Conservation (phyloP, 92 coral and sea anemone species). For the Micromussa lordhowensis region DNA sequence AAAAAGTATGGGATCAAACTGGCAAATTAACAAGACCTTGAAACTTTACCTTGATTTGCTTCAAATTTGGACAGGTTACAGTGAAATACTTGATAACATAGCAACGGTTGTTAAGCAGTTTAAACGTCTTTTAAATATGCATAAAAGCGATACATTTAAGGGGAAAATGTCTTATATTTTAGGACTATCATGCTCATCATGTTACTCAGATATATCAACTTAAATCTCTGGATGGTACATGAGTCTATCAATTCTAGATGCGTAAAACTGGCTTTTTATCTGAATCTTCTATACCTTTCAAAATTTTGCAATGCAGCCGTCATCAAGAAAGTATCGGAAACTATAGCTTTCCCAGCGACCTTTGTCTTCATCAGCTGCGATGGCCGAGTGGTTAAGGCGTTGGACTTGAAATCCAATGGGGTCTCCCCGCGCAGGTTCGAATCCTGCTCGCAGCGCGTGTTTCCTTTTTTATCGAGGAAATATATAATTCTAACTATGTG, state of each 20-base stretch:
- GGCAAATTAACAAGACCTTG: not conserved
- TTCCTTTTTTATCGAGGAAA: not conserved
- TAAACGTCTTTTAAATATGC: not conserved
- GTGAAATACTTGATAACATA: not conserved
- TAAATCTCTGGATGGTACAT: not conserved
- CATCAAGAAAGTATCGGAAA: not conserved
- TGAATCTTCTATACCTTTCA: not conserved
- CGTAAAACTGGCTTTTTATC: not conserved
- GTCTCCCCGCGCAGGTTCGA: slow-evolving; percentile 97
- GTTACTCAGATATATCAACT: not conserved
- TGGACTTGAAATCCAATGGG: slow-evolving; percentile 98
- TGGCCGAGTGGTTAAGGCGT: slow-evolving; percentile 99
- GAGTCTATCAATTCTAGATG: not conserved
- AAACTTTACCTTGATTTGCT: not conserved
- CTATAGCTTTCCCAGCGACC: not conserved
- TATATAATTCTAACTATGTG: not conserved
- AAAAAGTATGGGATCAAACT: not conserved
- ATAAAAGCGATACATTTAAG: not conserved
- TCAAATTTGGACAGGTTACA: not conserved
- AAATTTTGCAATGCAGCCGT: not conserved
- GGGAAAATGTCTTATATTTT: not conserved
- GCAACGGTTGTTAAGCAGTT: slow-evolving; percentile 6
- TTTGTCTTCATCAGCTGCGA: slow-evolving; percentile 38
- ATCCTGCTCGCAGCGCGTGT: slow-evolving; percentile 92
- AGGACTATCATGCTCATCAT: not conserved